A percentile compares a stretch with the other conserved stretches of the same genome.
Evolutionary conservation across 1,140 invertebrate species (phyloP).

Genomic region (Acromyrmex charruanus): DNA sequence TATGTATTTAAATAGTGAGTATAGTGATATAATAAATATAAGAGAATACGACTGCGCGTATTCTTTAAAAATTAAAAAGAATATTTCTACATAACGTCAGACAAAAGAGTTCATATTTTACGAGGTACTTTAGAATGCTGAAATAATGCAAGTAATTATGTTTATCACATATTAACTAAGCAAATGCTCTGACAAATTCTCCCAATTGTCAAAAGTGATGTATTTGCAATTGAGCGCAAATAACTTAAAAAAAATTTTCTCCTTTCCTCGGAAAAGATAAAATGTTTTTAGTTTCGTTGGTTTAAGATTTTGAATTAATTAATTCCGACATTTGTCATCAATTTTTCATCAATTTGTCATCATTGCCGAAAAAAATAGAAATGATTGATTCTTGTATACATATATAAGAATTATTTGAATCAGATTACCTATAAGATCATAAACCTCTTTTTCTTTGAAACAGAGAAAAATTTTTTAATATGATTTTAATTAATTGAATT

Average conservation of each 20-base stretch:
- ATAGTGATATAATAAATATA: neutral
- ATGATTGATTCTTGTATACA: neutral
- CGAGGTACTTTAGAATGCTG: neutral
- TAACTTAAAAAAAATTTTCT: neutral
- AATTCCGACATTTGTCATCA: neutral
- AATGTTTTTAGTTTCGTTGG: neutral
- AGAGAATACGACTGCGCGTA: neutral
- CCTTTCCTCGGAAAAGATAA: neutral
- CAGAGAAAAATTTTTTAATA: neutral
- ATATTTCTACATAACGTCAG: neutral
- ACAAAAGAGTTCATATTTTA: conserved; percentile 8
- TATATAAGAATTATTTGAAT: conserved; percentile 53
- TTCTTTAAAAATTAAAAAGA: neutral
- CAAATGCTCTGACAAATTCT: neutral
- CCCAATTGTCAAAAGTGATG: neutral
- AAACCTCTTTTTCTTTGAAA: neutral
- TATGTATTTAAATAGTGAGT: neutral
- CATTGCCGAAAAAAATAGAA: neutral
- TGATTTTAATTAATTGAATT: conserved; percentile 73
- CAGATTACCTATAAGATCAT: conserved; percentile 17
- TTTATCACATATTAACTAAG: conserved; percentile 4
- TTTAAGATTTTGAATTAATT: neutral
- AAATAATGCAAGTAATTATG: neutral
- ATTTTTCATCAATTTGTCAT: too few relatives aligned
- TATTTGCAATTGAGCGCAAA: neutral